Evolutionary conservation across 37 sponge, comb jelly and placozoan genomes (phyloP).

Genomic region (Chondrosia reniformis): DNA sequence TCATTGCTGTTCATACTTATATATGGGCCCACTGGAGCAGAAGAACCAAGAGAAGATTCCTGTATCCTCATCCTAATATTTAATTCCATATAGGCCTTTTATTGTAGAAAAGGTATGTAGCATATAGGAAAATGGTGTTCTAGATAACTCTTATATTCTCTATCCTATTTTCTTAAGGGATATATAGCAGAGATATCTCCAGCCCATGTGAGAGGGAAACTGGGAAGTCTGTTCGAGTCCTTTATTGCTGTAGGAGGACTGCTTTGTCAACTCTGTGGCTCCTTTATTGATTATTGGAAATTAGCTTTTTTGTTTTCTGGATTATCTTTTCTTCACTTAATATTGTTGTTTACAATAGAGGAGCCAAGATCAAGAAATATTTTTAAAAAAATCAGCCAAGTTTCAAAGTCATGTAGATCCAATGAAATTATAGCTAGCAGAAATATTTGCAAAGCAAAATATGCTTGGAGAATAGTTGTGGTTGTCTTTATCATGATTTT

Average conservation of each 20-base stretch:
- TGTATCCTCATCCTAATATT: no score
- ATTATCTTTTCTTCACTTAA: constrained; percentile 26
- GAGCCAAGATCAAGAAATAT: constrained; percentile 63
- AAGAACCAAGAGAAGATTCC: no score
- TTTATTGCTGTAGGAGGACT: constrained; percentile 68
- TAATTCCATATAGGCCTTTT: no score
- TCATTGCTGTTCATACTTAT: no score
- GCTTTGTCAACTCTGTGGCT: constrained; percentile 35
- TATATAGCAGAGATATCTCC: constrained; percentile 76
- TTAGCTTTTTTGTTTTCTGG: constrained; percentile 43
- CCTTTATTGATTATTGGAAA: constrained; percentile 24
- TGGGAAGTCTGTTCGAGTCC: constrained; percentile 68
- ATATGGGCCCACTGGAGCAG: no score
- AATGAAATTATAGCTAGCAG: not conserved
- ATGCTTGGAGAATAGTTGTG: not conserved
- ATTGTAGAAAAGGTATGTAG: no score
- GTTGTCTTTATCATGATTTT: constrained; percentile 55
- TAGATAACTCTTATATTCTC: no score
- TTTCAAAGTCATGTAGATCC: not conserved
- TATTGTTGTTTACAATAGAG: constrained; percentile 45
- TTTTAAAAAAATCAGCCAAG: not conserved
- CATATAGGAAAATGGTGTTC: no score
- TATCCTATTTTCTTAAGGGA: constrained; percentile 34
- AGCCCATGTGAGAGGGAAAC: constrained; percentile 42
- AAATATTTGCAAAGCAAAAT: not conserved